Evolutionary conservation across 2,888 invertebrate genomes (phyloP).

Genomic region (Ariolimax columbianus): DNA sequence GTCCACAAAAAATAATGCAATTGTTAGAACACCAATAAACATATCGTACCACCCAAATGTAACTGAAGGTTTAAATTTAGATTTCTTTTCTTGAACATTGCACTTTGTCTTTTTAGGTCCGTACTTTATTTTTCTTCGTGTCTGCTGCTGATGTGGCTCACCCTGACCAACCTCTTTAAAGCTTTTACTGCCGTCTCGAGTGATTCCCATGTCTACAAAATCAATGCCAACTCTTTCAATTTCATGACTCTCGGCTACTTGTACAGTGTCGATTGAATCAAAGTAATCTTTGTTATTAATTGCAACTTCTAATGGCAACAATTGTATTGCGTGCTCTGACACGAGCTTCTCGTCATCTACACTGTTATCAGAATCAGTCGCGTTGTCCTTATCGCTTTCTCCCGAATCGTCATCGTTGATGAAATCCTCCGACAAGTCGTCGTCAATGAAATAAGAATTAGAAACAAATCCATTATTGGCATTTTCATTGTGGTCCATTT

Average conservation of each 20-base stretch:
- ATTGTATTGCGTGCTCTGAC: not conserved
- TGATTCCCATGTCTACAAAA: slow-evolving; percentile 39
- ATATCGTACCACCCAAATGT: slow-evolving; percentile 62
- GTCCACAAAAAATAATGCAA: slow-evolving; percentile 67
- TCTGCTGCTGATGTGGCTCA: not conserved
- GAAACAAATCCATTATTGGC: not conserved
- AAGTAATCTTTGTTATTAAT: not conserved
- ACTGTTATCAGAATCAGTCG: not conserved
- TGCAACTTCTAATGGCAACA: not conserved
- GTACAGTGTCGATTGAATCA: not conserved
- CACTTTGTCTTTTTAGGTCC: not conserved
- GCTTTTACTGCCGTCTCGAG: slow-evolving; percentile 7
- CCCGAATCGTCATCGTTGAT: not conserved
- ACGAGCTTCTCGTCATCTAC: not conserved
- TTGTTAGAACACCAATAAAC: slow-evolving; percentile 61
- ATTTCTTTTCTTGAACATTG: not conserved
- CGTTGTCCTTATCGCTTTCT: not conserved
- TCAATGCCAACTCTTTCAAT: not conserved
- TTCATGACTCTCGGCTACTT: not conserved
- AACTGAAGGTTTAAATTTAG: slow-evolving; percentile 36
- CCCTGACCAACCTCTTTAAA: not conserved
- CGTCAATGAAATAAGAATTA: slow-evolving; percentile 4
- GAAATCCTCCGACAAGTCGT: not conserved
- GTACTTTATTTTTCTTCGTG: not conserved
- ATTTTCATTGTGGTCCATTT: slow-evolving; percentile 3